Evolutionary conservation across 2,888 invertebrate genomes (phyloP), one percentile per base, ranked within the genome.

Genomic region (Deladenus siricidicola): DNA sequence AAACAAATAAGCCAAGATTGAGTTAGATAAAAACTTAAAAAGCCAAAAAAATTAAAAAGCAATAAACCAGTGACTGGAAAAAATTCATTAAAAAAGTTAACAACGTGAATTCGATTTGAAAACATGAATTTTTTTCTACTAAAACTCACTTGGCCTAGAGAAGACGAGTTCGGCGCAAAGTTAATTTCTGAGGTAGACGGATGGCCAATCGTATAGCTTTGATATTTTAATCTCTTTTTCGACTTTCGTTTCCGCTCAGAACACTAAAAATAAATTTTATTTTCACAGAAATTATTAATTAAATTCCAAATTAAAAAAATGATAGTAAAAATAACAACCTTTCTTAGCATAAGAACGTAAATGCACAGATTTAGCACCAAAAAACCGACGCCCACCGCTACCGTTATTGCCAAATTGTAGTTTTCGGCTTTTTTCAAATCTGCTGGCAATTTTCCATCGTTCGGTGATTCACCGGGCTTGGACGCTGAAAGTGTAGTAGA

Each of bases 351-450:
- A 10, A 70, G 75, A 28, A 73, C 61, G 26, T 70, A 68, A 6
- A 76, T 63, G 51, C 75, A 75, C 23, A 76, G 64, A 56, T 79
- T 79, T 45, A 79, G 63, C 14, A 76, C 62, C 1, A 78, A 64
- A 23, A 79, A 66, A 1, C 67, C 70, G 42, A 68, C 68, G 17
- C 77, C 77, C 34, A 78, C 64, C n/a, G 69, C 66, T 23, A 75
- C 68, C 2, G 70, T 71, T n/a, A 76, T 48, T 14, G 66, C 66
- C 57, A 63, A 4, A 30, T 49, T 23, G 51, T 30, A n/a, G 39
- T 48, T 29, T 19, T 54, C 26, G n/a, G 51, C 39, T 24, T 21
- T 54, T 48, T 23, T 65, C 29, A 29, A 24, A 26, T 48, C 45
- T 23, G 45, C 42, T 39, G 30, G 47, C 45, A 39, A 63, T 62